phyloP scores from a whole-genome alignment of 2,113 vertebrate species.

The Nanorana parkeri region DNA sequence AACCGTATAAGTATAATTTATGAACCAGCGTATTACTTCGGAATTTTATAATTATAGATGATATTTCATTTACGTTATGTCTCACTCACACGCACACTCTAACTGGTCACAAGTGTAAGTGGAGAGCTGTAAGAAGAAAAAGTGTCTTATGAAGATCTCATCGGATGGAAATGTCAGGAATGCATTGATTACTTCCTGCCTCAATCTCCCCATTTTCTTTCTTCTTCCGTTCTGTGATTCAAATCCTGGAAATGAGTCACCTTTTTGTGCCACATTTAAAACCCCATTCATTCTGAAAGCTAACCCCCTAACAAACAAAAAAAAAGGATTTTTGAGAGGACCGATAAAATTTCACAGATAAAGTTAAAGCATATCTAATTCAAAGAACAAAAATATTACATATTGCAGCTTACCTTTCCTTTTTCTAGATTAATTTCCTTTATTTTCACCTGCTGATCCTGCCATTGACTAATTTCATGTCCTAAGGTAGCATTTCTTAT shows the following conservation, averaged over 20 bases:
- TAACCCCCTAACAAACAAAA: too few relatives aligned
- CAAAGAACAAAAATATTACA: too few relatives aligned
- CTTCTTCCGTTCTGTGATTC: slow-evolving; percentile 42
- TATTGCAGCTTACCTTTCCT: too few relatives aligned
- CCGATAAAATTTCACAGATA: too few relatives aligned
- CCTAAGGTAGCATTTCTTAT: too few relatives aligned
- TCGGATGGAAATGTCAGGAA: slow-evolving; percentile 25
- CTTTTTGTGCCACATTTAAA: neutral
- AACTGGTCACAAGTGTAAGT: neutral
- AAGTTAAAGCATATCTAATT: too few relatives aligned
- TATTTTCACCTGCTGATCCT: too few relatives aligned
- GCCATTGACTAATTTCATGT: too few relatives aligned
- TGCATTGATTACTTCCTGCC: slow-evolving; percentile 16
- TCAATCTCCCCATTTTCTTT: neutral
- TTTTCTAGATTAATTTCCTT: too few relatives aligned
- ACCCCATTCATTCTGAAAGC: neutral
- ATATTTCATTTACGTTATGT: neutral
- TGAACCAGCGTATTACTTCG: neutral
- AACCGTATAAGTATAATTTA: neutral
- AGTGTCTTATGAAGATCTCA: neutral
- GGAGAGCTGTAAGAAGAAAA: neutral
- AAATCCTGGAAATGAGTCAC: neutral
- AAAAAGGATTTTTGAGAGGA: too few relatives aligned
- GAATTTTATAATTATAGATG: neutral
- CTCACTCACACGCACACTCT: neutral